Conservation (phyloP, 2,888 invertebrate genomes). For the Polydrusus pterygomalis region DNA sequence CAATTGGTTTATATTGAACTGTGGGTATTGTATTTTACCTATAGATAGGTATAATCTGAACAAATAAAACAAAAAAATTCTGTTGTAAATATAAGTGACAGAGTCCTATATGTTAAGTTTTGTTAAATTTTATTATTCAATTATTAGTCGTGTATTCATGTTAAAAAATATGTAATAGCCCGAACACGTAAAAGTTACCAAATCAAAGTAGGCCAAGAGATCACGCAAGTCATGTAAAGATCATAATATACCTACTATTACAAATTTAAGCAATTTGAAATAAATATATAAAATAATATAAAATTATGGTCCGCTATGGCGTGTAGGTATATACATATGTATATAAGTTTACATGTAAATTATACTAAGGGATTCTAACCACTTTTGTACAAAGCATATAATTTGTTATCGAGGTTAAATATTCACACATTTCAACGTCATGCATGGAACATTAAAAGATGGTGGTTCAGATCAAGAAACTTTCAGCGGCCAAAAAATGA, state of each 20-base stretch:
- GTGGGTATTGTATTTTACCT: too few relatives aligned
- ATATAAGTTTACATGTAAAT: neutral
- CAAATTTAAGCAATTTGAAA: slow-evolving; percentile 14
- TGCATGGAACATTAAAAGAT: too few relatives aligned
- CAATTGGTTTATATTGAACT: too few relatives aligned
- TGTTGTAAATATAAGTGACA: too few relatives aligned
- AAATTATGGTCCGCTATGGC: neutral
- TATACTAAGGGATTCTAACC: neutral
- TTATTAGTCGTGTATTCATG: neutral
- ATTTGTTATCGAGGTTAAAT: slow-evolving; percentile 1
- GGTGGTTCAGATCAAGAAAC: too few relatives aligned
- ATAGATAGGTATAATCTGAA: too few relatives aligned
- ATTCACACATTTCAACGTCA: neutral
- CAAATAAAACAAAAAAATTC: too few relatives aligned
- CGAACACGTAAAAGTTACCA: neutral
- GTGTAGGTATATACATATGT: too few relatives aligned
- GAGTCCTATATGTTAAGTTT: too few relatives aligned
- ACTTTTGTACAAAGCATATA: neutral
- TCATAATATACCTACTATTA: neutral
- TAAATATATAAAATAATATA: slow-evolving; percentile 16
- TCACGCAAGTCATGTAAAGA: slow-evolving; percentile 10
- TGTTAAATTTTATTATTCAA: too few relatives aligned
- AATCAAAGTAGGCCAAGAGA: slow-evolving; percentile 13
- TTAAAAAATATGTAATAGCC: neutral
- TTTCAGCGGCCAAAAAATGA: too few relatives aligned